Conservation (phyloP, 2,888 invertebrate species). For the Ferrisia virgata region DNA sequence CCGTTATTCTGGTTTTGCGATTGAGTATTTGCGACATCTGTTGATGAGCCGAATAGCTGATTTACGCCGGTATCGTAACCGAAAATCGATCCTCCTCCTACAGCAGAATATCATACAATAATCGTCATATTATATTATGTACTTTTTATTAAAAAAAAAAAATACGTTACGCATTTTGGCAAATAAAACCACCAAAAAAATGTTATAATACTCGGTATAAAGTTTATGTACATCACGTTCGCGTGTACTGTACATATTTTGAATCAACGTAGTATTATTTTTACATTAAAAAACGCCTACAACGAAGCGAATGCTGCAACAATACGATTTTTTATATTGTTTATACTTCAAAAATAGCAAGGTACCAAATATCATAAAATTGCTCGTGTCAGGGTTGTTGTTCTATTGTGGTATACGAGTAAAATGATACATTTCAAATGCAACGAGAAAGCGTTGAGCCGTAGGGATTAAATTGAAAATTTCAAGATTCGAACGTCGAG, state of each 20-base stretch:
- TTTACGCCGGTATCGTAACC: background rate
- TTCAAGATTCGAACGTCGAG: background rate
- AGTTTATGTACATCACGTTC: background rate
- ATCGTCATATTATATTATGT: background rate
- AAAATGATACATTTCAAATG: background rate
- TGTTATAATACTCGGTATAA: too few species aligned
- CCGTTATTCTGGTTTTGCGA: constrained; percentile 11
- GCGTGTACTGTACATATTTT: background rate
- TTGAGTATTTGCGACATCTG: background rate
- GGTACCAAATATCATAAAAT: background rate
- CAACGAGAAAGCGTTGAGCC: background rate
- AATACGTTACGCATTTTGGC: too few species aligned
- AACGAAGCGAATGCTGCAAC: background rate
- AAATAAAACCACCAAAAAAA: too few species aligned
- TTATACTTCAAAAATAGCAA: too few species aligned
- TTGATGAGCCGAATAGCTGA: background rate
- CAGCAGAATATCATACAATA: background rate
- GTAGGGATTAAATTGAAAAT: background rate
- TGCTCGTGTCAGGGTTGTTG: background rate
- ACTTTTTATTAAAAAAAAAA: background rate
- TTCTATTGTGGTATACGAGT: background rate
- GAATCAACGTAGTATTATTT: background rate
- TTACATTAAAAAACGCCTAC: constrained; percentile 1
- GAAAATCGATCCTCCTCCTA: background rate
- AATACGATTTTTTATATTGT: too few species aligned